Conservation (phyloP, 1,140 invertebrate species). For the Sitodiplosis mosellana region DNA sequence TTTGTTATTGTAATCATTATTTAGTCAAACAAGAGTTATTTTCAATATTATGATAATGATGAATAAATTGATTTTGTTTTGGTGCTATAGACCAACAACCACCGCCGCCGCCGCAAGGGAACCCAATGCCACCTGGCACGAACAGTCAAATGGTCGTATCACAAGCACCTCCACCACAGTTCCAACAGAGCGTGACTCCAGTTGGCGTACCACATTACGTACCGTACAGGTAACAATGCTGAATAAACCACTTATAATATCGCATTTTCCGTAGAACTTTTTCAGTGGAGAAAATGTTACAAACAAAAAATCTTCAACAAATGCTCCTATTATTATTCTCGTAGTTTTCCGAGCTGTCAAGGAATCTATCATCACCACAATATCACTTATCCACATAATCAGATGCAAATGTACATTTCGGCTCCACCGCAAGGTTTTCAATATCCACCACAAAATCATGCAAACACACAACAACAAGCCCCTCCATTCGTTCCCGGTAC, state of each 20-base stretch:
- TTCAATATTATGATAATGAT: too few species aligned
- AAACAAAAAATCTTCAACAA: too few species aligned
- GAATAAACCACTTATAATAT: too few species aligned
- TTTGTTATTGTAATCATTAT: too few species aligned
- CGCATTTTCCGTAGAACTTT: too few species aligned
- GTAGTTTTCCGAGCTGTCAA: constrained; percentile 11
- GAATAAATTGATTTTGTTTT: too few species aligned
- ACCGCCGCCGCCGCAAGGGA: too few species aligned
- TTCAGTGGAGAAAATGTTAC: too few species aligned
- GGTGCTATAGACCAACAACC: too few species aligned
- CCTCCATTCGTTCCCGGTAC: constrained; percentile 4
- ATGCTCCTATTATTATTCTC: too few species aligned
- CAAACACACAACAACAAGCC: constrained; percentile 8
- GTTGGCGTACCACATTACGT: background rate
- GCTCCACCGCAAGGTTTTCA: constrained; percentile 14
- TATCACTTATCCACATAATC: constrained; percentile 18
- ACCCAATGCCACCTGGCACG: background rate
- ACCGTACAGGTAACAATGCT: too few species aligned
- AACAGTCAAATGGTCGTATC: background rate
- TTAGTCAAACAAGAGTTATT: too few species aligned
- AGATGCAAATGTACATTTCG: constrained; percentile 30
- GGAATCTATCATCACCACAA: constrained; percentile 21
- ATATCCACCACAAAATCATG: constrained; percentile 12
- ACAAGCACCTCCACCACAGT: background rate
- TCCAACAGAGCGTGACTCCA: background rate